Evolutionary conservation across 2,888 invertebrate genomes (phyloP).

Genomic region (Gari tellinella): DNA sequence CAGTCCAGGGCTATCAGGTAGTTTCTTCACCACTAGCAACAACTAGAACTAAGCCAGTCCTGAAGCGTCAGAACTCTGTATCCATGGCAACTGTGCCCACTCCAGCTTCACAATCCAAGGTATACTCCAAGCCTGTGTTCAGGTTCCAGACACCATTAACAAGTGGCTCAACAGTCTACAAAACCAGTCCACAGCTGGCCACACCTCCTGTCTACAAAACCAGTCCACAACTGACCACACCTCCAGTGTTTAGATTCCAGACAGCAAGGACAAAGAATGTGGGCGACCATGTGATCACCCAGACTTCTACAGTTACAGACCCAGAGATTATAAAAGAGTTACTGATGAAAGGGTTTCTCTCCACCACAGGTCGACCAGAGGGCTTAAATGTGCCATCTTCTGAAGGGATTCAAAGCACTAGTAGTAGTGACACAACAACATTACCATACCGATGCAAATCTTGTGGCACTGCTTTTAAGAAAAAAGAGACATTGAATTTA

Average conservation of each 20-base stretch:
- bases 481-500: conserved; percentile 91
- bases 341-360: conserved; percentile 87
- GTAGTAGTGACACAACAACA: too few relatives aligned
- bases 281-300: conserved; percentile 22
- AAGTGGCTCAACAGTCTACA: background rate
- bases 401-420: too few relatives aligned
- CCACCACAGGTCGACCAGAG: too few relatives aligned
- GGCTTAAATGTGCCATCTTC: too few relatives aligned
- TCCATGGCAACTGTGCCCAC: conserved; percentile 20
- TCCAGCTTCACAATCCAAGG: background rate
- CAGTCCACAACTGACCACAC: conserved; percentile 3
- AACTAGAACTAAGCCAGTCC: conserved; percentile 12
- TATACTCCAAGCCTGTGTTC: conserved; percentile 28
- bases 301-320: conserved; percentile 86
- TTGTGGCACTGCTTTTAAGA: conserved; percentile 92
- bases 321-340: conserved; percentile 90
- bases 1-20: background rate
- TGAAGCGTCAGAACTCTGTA: conserved; percentile 42
- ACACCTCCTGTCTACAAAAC: too few relatives aligned
- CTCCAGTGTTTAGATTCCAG: conserved; percentile 39
- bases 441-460: conserved; percentile 87
- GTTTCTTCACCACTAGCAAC: background rate
- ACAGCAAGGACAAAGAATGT: conserved; percentile 27
- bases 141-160: conserved; percentile 22
- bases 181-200: background rate